Evolutionary conservation across 1,140 invertebrate genomes (phyloP).

Genomic region (Monomorium pharaonis): DNA sequence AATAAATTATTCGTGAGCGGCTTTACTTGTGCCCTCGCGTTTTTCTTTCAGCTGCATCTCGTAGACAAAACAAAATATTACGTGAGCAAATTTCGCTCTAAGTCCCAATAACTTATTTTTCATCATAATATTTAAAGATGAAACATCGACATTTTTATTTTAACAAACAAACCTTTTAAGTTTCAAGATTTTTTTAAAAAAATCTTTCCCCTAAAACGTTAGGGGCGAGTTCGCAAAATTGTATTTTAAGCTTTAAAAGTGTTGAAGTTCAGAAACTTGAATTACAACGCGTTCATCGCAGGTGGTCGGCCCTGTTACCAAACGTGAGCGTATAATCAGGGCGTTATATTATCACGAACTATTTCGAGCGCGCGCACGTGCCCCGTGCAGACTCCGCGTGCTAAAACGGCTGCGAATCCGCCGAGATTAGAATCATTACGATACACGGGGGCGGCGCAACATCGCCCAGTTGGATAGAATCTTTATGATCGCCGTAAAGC

Average conservation of each 20-base stretch:
- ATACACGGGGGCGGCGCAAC: background rate
- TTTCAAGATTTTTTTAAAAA: background rate
- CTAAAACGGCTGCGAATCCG: conserved; percentile 19
- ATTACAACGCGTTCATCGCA: background rate
- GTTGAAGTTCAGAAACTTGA: background rate
- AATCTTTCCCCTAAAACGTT: background rate
- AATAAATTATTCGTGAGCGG: background rate
- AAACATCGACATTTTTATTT: background rate
- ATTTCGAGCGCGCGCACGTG: conserved; percentile 26
- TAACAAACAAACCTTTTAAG: background rate
- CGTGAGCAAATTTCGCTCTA: background rate
- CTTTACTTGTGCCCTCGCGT: background rate
- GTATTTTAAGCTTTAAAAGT: background rate
- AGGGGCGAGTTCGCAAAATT: background rate
- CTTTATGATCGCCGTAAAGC: conserved; percentile 68
- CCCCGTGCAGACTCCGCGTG: background rate
- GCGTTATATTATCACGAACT: conserved; percentile 46
- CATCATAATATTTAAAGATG: background rate
- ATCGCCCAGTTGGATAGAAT: conserved; percentile 55
- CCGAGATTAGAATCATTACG: conserved; percentile 69
- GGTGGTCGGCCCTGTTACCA: background rate
- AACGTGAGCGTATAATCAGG: background rate
- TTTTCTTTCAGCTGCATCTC: conserved; percentile 23
- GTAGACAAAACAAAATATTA: background rate
- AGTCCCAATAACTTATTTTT: background rate